A percentile compares a stretch with the other conserved stretches of the same genome.
These are phyloP conservation scores for Timandra comae DNA, from an alignment of 2,888 invertebrate genomes.

Conservation along the genomic window DNA sequence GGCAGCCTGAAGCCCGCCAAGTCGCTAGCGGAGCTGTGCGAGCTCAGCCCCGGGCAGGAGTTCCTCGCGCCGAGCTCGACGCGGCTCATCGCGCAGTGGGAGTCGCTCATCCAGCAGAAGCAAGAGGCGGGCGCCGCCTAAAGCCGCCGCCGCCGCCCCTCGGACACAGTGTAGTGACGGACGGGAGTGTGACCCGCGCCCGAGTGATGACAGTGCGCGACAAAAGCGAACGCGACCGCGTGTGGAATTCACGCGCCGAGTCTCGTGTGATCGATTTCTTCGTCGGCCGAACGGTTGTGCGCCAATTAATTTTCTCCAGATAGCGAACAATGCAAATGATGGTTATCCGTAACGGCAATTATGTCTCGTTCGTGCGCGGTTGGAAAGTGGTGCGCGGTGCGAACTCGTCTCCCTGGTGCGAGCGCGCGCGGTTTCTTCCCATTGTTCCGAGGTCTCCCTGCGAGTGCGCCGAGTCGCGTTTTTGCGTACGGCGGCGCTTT, in stretches of 20 bases:
- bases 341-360: conserved; percentile 62
- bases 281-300: conserved; percentile 41
- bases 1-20: conserved; percentile 80
- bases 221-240: conserved; percentile 25
- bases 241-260: conserved; percentile 25
- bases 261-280: conserved; percentile 48
- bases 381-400: conserved; percentile 61
- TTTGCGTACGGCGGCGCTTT: conserved; percentile 53
- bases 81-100: conserved; percentile 87
- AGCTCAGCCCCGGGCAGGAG: conserved; percentile 79
- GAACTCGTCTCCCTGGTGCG: conserved; percentile 49
- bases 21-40: conserved; percentile 82
- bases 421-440: conserved; percentile 64
- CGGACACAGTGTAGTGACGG: conserved; percentile 36
- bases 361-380: conserved; percentile 46
- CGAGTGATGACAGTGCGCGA: conserved; percentile 6
- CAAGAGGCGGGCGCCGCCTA: conserved; percentile 75
- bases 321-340: conserved; percentile 69
- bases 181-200: conserved; percentile 32
- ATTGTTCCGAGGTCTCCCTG: conserved; percentile 52
- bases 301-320: conserved; percentile 67
- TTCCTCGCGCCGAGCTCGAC: conserved; percentile 81
- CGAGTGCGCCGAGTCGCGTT: conserved; percentile 46
- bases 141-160: conserved; percentile 18
- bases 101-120: conserved; percentile 83